Conservation (phyloP, 2,888 invertebrate species). For the Hofmannophila pseudospretella region DNA sequence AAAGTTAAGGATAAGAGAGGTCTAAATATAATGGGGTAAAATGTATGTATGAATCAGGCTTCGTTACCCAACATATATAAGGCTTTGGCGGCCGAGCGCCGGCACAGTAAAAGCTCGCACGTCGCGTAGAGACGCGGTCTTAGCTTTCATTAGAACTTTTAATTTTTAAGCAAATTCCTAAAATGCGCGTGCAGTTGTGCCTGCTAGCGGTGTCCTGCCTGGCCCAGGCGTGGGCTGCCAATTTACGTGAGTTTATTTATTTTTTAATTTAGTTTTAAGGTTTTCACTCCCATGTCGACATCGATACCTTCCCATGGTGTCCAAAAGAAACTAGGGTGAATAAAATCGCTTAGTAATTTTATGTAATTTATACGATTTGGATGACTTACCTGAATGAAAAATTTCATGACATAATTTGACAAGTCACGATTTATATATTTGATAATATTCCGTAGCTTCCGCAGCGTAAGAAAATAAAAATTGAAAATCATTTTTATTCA, state of each 20-base stretch:
- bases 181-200: slow-evolving; percentile 45
- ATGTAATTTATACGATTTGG: too few species aligned
- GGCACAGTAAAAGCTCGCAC: slow-evolving; percentile 26
- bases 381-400: too few species aligned
- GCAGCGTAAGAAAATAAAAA: too few species aligned
- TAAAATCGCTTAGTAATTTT: too few species aligned
- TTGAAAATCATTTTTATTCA: too few species aligned
- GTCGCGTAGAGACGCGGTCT: slow-evolving; percentile 8
- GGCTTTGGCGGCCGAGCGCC: slow-evolving; percentile 12
- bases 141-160: slow-evolving; percentile 5
- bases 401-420: too few species aligned
- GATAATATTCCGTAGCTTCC: too few species aligned
- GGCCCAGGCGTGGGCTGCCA: slow-evolving; percentile 31
- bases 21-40: neutral
- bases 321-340: too few species aligned
- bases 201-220: slow-evolving; percentile 31
- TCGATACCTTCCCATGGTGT: too few species aligned
- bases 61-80: slow-evolving; percentile 39
- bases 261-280: neutral
- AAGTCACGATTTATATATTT: too few species aligned
- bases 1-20: neutral
- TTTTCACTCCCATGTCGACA: too few species aligned
- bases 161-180: slow-evolving; percentile 19
- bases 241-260: slow-evolving; percentile 44
- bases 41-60: neutral